A percentile compares a stretch with the other conserved stretches of the same genome.
Evolutionary conservation across 2,113 vertebrate species (phyloP).

Genomic region (Gnathonemus echidnorhynchus): DNA sequence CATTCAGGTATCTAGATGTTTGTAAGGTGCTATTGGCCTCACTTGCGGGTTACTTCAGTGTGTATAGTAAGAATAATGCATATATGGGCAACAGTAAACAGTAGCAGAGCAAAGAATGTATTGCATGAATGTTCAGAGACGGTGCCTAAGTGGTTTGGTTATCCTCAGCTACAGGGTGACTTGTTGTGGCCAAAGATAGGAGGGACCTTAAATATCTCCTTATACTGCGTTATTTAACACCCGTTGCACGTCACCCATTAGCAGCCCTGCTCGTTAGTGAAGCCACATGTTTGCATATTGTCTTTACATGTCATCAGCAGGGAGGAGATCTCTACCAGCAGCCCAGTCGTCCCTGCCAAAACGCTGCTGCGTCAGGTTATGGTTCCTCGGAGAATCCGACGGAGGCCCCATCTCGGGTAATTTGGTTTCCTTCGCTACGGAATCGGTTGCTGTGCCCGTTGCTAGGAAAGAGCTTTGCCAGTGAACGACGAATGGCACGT

Average conservation of each 20-base stretch:
- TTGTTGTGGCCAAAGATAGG: neutral
- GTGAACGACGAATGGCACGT: neutral
- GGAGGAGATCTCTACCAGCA: neutral
- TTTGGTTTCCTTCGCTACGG: neutral
- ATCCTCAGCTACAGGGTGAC: neutral
- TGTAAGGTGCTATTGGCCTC: neutral
- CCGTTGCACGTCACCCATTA: neutral
- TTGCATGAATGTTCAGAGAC: neutral
- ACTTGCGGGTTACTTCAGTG: neutral
- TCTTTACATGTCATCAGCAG: neutral
- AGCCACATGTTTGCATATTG: neutral
- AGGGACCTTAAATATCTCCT: neutral
- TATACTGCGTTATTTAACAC: neutral
- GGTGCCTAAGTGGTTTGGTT: neutral
- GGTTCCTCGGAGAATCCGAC: neutral
- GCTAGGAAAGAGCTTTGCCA: neutral
- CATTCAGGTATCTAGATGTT: neutral
- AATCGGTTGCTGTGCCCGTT: neutral
- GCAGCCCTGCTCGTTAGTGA: neutral
- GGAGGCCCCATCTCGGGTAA: neutral
- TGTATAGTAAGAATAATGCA: neutral
- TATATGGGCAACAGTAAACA: neutral
- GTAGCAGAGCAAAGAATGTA: neutral
- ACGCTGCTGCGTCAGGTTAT: neutral
- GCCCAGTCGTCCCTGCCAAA: neutral